Evolutionary conservation across 2,113 vertebrate genomes (phyloP).

Genomic region (Tiliqua scincoides): DNA sequence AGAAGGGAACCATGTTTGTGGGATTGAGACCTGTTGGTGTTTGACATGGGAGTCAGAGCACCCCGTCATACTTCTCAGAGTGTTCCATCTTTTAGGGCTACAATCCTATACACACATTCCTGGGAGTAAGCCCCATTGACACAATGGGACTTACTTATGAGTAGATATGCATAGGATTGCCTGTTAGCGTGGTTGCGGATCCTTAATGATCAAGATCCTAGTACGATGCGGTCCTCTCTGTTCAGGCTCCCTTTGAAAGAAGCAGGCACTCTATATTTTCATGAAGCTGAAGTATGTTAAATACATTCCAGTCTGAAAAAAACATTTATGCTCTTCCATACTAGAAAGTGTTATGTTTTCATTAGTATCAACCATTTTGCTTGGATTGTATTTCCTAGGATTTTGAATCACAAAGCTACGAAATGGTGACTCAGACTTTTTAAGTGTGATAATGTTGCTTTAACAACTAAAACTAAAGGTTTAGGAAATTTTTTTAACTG

Average conservation of each 20-base stretch:
- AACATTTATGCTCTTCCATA: neutral
- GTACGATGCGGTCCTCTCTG: too few species aligned
- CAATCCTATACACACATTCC: too few species aligned
- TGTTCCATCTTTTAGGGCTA: too few species aligned
- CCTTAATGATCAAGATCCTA: too few species aligned
- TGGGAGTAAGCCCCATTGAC: too few species aligned
- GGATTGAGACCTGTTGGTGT: neutral
- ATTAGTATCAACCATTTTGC: neutral
- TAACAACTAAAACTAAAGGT: neutral
- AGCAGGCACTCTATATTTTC: neutral
- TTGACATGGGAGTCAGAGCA: too few species aligned
- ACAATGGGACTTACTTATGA: neutral
- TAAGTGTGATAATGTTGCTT: neutral
- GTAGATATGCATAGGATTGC: too few species aligned
- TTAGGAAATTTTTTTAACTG: neutral
- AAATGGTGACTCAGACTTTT: neutral
- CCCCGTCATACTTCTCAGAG: too few species aligned
- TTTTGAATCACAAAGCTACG: neutral
- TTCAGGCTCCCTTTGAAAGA: neutral
- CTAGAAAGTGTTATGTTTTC: neutral
- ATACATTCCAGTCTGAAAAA: neutral
- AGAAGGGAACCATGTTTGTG: neutral
- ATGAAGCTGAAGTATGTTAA: neutral
- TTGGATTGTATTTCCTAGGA: neutral
- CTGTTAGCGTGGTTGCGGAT: neutral